Evolutionary conservation across 2,888 invertebrate genomes (phyloP), one percentile per base, ranked within the genome.

Genomic region (Erebia aethiops): DNA sequence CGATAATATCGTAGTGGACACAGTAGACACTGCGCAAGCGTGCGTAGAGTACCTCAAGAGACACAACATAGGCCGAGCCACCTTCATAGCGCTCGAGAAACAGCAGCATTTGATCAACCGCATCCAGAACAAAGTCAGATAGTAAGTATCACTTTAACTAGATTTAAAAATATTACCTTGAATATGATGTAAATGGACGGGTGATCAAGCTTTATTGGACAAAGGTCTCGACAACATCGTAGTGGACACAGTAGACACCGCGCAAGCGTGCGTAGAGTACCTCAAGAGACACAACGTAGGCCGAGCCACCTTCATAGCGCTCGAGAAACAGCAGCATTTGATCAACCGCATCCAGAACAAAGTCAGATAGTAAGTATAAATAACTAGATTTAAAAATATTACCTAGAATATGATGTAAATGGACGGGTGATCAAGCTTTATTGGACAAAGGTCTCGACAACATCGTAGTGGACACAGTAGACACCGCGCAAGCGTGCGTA

Each of bases 391-490:
- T 3, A 51, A n/a, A 7, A 51, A n/a, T 14, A n/a, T n/a, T n/a
- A 51, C 7, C 7, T 51, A 51, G n/a, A 43, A 9, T 49, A 49
- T 4, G n/a, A 9, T 52, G 52, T 4, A 13, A 43, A 43, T 2
- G 43, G 43, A 10, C 11, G 43, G 51, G 51, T n/a, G n/a, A n/a
- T 16, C 51, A 51, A 51, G 51, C n/a, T 51, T 51, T 51, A 51
- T n/a, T 51, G 51, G 51, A n/a, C 43, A 35, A 11, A 11, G 43
- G 11, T 11, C 43, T 43, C 10, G 10, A 43, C 84, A 96, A 98
- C 82, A 97, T 99, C 69, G 96, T 99, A 0, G 98, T 98, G 0
- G 99, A 99, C 81, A 96, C 95, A 0, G 97, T 97, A 1, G 94
- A n/a, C n/a, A 96, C 98, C 0, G 99, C 97, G 0, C 96, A 98